Conservation (phyloP, 2,797 vertebrate species). For the Melanotaenia nigrans region DNA sequence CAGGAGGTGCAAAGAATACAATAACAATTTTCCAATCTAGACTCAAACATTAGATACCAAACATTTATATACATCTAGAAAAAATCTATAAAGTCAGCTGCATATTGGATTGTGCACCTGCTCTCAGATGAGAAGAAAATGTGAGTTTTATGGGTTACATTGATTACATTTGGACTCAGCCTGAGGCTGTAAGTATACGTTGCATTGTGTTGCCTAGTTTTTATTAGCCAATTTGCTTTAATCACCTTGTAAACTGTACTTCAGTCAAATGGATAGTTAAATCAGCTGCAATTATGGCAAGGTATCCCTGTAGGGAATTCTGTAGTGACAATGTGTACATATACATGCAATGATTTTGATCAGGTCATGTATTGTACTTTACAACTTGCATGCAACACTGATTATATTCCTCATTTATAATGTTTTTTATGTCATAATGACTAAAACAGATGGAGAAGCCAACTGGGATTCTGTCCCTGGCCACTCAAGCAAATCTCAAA, state of each 20-base stretch:
- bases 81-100: constrained; percentile 64
- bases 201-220: constrained; percentile 65
- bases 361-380: constrained; percentile 21
- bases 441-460: constrained; percentile 9
- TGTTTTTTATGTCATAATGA: constrained; percentile 35
- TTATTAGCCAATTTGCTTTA: constrained; percentile 81
- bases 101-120: constrained; percentile 70
- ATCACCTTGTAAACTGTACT: constrained; percentile 79
- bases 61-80: constrained; percentile 60
- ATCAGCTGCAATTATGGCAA: constrained; percentile 66
- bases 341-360: constrained; percentile 34
- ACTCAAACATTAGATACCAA: constrained; percentile 49
- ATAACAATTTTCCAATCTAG: constrained; percentile 68
- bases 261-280: constrained; percentile 67
- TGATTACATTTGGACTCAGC: constrained; percentile 79
- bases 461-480: constrained; percentile 5
- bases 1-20: constrained; percentile 44
- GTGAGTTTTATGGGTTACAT: constrained; percentile 77
- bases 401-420: constrained; percentile 29
- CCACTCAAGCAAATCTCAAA: constrained; percentile 28
- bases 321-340: constrained; percentile 34
- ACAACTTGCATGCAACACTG: not conserved
- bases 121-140: constrained; percentile 70
- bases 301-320: constrained; percentile 55
- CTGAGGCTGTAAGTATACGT: constrained; percentile 62